These are phyloP conservation scores for Tetramorium bicarinatum DNA, from an alignment of 2,888 invertebrate genomes.

Conservation along the genomic window DNA sequence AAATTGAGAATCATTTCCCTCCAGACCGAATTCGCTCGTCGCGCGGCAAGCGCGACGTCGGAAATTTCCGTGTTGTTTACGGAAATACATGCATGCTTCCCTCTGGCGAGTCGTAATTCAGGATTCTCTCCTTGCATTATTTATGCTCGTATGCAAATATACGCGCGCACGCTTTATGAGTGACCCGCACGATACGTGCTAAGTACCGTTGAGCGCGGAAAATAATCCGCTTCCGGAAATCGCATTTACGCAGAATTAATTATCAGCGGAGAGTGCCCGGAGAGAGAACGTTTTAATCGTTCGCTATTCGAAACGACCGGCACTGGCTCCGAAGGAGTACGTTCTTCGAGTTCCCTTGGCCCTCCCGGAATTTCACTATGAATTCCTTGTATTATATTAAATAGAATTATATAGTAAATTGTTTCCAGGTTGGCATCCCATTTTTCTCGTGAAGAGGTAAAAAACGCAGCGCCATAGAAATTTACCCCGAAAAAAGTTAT, in stretches of 20 bases:
- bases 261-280: constrained; percentile 30
- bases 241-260: constrained; percentile 52
- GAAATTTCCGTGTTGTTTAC: constrained; percentile 49
- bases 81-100: constrained; percentile 37
- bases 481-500: not conserved
- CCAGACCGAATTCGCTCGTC: constrained; percentile 26
- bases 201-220: constrained; percentile 48
- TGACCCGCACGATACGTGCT: constrained; percentile 47
- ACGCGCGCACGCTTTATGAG: constrained; percentile 39
- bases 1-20: constrained; percentile 42
- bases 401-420: not conserved
- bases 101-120: constrained; percentile 48
- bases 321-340: not conserved
- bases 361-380: constrained; percentile 11
- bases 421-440: not conserved
- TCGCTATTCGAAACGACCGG: not conserved
- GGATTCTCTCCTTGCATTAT: constrained; percentile 51
- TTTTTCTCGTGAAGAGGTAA: not conserved
- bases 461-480: not conserved
- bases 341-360: not conserved
- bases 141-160: constrained; percentile 45
- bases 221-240: constrained; percentile 55
- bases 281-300: constrained; percentile 22
- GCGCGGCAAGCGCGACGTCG: constrained; percentile 2
- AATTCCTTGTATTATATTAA: constrained; percentile 3